Evolutionary conservation across 1,140 invertebrate species (phyloP).

Genomic region (Antheraea pernyi): DNA sequence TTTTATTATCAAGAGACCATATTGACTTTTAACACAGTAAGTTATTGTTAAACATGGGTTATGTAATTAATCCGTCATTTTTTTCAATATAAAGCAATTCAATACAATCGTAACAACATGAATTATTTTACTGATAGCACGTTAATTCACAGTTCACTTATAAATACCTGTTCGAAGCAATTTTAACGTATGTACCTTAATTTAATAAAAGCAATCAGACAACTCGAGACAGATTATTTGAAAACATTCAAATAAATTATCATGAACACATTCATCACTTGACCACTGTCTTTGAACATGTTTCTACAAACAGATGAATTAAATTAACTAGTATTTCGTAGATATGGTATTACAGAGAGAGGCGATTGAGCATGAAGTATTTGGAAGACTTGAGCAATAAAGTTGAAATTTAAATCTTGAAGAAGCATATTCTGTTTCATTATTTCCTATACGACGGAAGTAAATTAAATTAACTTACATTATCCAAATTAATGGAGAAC

Average conservation of each 20-base stretch:
- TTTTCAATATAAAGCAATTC: constrained; percentile 12
- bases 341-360: not conserved
- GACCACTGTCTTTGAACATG: not conserved
- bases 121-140: constrained; percentile 37
- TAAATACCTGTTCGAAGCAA: too few species aligned
- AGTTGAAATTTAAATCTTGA: constrained; percentile 17
- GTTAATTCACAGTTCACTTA: constrained; percentile 31
- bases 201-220: too few species aligned
- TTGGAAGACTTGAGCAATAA: constrained; percentile 48
- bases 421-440: not conserved
- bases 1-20: too few species aligned
- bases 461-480: too few species aligned
- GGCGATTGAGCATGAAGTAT: constrained; percentile 31
- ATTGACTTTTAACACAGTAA: too few species aligned
- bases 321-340: too few species aligned
- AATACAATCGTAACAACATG: too few species aligned
- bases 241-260: not conserved
- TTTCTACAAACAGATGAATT: not conserved
- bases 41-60: too few species aligned
- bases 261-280: constrained; percentile 5
- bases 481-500: too few species aligned
- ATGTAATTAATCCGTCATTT: too few species aligned
- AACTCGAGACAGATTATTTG: not conserved
- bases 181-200: too few species aligned
- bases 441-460: not conserved